Evolutionary conservation across 1,140 invertebrate species (phyloP).

Genomic region (Harpegnathos saltator): DNA sequence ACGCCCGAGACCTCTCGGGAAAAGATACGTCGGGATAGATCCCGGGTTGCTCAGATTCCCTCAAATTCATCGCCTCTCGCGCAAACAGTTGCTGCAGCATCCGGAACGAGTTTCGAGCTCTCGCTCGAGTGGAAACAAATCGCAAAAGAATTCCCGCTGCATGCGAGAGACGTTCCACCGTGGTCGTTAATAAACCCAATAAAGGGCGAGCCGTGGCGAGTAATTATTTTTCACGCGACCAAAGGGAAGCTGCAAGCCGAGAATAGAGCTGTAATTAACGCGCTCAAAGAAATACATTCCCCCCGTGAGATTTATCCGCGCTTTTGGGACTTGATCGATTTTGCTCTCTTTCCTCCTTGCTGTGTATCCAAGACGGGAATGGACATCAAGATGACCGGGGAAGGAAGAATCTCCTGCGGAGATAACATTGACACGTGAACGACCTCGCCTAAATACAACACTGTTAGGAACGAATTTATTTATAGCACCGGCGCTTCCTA

Average conservation of each 20-base stretch:
- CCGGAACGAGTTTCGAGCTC: neutral
- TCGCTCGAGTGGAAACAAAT: neutral
- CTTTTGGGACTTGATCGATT: conserved; percentile 42
- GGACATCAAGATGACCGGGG: neutral
- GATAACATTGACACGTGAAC: conserved; percentile 10
- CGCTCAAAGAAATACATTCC: conserved; percentile 4
- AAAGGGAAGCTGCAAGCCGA: neutral
- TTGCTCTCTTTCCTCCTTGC: neutral
- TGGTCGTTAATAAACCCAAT: conserved; percentile 4
- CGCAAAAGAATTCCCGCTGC: neutral
- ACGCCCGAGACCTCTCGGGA: too few relatives aligned
- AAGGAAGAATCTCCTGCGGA: neutral
- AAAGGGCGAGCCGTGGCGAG: neutral
- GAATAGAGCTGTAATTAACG: conserved; percentile 40
- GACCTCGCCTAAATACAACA: conserved; percentile 2
- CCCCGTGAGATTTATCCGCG: neutral
- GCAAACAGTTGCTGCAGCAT: neutral
- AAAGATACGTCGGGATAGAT: neutral
- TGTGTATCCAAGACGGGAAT: conserved; percentile 18
- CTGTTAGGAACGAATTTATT: neutral
- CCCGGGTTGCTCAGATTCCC: neutral
- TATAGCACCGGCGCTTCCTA: neutral
- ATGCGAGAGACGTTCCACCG: neutral
- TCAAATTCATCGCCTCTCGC: neutral
- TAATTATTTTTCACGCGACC: conserved; percentile 36